Base-by-base conservation (phyloP, 2,888 invertebrate species). In the Drosophila leonis region DNA sequence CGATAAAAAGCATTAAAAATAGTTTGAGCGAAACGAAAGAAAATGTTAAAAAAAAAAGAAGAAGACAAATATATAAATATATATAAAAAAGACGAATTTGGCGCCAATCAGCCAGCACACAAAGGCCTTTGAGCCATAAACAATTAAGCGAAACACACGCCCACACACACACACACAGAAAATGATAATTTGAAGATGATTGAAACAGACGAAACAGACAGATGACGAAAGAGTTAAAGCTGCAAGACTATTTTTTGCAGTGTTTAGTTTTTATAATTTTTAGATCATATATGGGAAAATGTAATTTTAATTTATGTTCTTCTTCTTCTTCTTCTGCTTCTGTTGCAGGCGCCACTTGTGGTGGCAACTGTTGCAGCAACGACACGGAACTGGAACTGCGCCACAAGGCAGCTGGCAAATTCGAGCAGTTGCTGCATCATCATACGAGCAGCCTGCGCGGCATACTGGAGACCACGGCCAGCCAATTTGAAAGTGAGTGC, bases 361-460 rank as follows among this genome's bases (percentile, higher is more conserved):
- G 92, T 27, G 93, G 93, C 60, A 91, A 90, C 76, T 93, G 93
- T 56, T 93, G 93, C 83, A 90, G 90, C 63, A 92, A 92, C 79
- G 80, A 90, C 76, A 93, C 93, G 15, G 93, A 93, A 82, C 78
- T 80, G 72, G 91, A 93, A 66, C 82, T 93, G 73, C 90, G 90
- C 68, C 86, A 90, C 69, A 92, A 92, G 76, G 92, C 93, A 42
- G 90, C 92, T 48, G 82, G 83, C 42, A 91, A 95, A 86, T 96
- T 97, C 85, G 95, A 96, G 88, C 94, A 94, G 74, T 94, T 96
- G 85, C 94, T 96, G 75, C 95, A 95, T 75, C 95, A 95, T 91
- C 95, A 96, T 81, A 96, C 96, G 65, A 94, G 95, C 89, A 96
- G 96, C 80, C 94, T 97, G 69, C 95, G 96, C 80, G 97, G 96